Conservation (phyloP, 2,113 vertebrate genomes). For the Paratilapia polleni region DNA sequence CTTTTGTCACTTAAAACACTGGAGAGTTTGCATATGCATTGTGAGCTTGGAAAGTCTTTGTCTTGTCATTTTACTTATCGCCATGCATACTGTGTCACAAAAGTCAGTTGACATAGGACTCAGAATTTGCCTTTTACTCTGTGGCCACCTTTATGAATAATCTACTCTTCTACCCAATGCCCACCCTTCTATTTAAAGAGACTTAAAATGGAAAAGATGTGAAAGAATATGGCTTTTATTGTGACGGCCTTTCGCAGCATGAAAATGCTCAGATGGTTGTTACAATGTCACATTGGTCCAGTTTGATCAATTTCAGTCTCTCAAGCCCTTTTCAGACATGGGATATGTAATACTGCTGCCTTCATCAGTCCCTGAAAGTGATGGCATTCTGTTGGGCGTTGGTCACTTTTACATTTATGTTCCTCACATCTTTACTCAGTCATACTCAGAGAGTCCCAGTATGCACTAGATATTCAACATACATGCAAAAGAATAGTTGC, state of each 20-base stretch:
- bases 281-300: slow-evolving; percentile 42
- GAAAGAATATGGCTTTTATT: slow-evolving; percentile 52
- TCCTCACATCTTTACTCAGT: not conserved
- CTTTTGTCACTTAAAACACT: slow-evolving; percentile 90
- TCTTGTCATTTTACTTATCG: slow-evolving; percentile 65
- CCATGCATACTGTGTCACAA: slow-evolving; percentile 60
- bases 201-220: slow-evolving; percentile 47
- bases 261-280: slow-evolving; percentile 58
- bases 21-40: slow-evolving; percentile 88
- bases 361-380: slow-evolving; percentile 4
- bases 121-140: slow-evolving; percentile 61
- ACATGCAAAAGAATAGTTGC: not conserved
- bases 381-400: not conserved
- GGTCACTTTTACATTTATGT: not conserved
- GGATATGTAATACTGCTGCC: not conserved
- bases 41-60: slow-evolving; percentile 79
- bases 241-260: slow-evolving; percentile 36
- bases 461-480: not conserved
- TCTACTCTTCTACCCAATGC: slow-evolving; percentile 43
- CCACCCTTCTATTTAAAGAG: slow-evolving; percentile 61
- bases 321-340: slow-evolving; percentile 18
- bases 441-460: not conserved
- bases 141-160: slow-evolving; percentile 60
- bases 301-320: slow-evolving; percentile 38
- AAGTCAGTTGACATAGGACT: slow-evolving; percentile 55